Evolutionary conservation across 2,113 vertebrate species (phyloP).

Genomic region (Pholis gunnellus): DNA sequence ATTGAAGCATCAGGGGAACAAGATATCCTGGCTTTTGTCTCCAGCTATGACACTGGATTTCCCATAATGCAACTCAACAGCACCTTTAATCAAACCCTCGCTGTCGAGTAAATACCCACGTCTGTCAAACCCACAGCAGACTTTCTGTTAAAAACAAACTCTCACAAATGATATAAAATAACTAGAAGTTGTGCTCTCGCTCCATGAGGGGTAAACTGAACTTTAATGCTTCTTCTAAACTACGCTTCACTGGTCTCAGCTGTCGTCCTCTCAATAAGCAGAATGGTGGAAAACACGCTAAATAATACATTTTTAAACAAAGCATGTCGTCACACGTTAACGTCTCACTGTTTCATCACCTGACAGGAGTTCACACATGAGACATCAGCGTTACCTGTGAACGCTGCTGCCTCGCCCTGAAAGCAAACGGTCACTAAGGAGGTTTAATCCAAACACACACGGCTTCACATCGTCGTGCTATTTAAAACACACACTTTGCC

Average conservation of each 20-base stretch:
- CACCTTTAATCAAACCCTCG: not conserved
- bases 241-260: not conserved
- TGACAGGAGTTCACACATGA: conserved; percentile 15
- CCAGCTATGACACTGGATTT: not conserved
- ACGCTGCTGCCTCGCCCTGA: conserved; percentile 28
- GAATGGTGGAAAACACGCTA: too few relatives aligned
- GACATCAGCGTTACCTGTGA: conserved; percentile 8
- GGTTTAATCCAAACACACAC: conserved; percentile 3
- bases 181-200: too few relatives aligned
- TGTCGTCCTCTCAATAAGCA: not conserved
- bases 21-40: not conserved
- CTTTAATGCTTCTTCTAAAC: not conserved
- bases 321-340: not conserved
- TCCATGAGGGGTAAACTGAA: not conserved
- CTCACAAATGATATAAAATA: too few relatives aligned
- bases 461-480: not conserved
- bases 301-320: conserved; percentile 2
- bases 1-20: not conserved
- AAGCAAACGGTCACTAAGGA: conserved; percentile 47
- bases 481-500: too few relatives aligned
- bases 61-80: not conserved
- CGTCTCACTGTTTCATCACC: not conserved
- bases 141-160: too few relatives aligned
- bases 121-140: not conserved
- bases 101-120: not conserved